These are phyloP conservation scores for Bhutanitis thaidina DNA, from an alignment of 2,888 invertebrate genomes.

Conservation along the genomic window DNA sequence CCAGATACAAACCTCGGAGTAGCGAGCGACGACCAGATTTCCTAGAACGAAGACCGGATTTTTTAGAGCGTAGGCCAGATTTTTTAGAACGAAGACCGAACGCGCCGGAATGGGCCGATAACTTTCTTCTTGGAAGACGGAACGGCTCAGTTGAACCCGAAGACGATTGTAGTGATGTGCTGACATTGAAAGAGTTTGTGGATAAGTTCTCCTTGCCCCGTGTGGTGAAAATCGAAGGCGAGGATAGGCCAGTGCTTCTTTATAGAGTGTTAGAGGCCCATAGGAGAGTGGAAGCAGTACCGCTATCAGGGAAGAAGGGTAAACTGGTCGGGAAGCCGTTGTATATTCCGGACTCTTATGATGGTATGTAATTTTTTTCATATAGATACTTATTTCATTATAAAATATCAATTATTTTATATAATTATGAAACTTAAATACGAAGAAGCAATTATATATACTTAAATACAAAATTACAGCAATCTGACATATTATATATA, in stretches of 20 bases:
- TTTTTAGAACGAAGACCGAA: slow-evolving; percentile 57
- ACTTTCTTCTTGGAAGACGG: slow-evolving; percentile 60
- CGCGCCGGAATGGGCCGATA: slow-evolving; percentile 69
- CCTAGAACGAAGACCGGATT: slow-evolving; percentile 67
- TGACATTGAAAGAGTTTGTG: slow-evolving; percentile 79
- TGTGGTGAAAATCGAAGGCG: slow-evolving; percentile 78
- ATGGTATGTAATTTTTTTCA: slow-evolving; percentile 72
- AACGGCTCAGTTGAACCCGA: slow-evolving; percentile 69
- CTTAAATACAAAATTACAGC: no score
- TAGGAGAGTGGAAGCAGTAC: slow-evolving; percentile 82
- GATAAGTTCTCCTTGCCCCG: slow-evolving; percentile 81
- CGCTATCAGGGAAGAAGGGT: slow-evolving; percentile 77
- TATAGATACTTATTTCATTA: no score
- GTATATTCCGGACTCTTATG: slow-evolving; percentile 83
- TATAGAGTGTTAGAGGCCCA: slow-evolving; percentile 82
- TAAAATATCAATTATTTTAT: no score
- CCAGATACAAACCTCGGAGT: slow-evolving; percentile 67
- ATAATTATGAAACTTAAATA: no score
- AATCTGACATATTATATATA: no score
- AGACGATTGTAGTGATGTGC: slow-evolving; percentile 68
- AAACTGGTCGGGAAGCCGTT: slow-evolving; percentile 79
- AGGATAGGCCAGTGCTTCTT: slow-evolving; percentile 80
- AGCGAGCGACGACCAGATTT: slow-evolving; percentile 75
- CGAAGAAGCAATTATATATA: no score
- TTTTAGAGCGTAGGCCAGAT: slow-evolving; percentile 64